Conservation (phyloP, 2,113 vertebrate genomes). For the Oxygymnocypris stewartii region DNA sequence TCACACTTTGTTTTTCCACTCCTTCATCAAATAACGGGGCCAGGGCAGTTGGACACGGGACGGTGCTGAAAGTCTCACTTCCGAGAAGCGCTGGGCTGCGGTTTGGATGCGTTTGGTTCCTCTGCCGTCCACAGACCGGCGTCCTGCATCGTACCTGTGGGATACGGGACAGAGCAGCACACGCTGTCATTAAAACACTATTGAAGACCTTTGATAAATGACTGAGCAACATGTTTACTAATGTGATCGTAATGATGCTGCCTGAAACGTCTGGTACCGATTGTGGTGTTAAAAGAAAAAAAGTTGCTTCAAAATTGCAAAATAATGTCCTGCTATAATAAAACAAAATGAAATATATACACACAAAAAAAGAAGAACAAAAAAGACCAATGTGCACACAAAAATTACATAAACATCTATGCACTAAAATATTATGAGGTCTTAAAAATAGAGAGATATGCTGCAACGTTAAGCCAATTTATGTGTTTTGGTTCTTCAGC, state of each 20-base stretch:
- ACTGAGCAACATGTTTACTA: conserved; percentile 16
- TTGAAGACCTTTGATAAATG: background rate
- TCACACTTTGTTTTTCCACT: conserved; percentile 2
- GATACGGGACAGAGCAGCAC: conserved; percentile 6
- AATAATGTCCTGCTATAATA: background rate
- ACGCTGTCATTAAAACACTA: conserved; percentile 2
- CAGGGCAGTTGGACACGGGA: background rate
- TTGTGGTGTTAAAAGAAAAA: background rate
- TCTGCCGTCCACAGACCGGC: background rate
- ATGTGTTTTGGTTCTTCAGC: too few species aligned
- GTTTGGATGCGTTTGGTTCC: background rate
- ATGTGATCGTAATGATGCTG: conserved; percentile 15
- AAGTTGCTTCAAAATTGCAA: background rate
- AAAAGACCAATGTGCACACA: background rate
- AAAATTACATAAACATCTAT: background rate
- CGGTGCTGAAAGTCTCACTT: background rate
- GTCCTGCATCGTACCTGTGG: background rate
- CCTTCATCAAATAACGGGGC: background rate
- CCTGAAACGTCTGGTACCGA: background rate
- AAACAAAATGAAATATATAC: background rate
- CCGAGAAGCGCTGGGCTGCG: background rate
- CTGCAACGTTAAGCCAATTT: too few species aligned
- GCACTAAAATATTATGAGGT: background rate
- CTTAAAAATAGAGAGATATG: background rate
- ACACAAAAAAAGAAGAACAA: background rate